phyloP scores from a whole-genome alignment of 2,113 vertebrate genomes.

The Holacanthus passer region DNA sequence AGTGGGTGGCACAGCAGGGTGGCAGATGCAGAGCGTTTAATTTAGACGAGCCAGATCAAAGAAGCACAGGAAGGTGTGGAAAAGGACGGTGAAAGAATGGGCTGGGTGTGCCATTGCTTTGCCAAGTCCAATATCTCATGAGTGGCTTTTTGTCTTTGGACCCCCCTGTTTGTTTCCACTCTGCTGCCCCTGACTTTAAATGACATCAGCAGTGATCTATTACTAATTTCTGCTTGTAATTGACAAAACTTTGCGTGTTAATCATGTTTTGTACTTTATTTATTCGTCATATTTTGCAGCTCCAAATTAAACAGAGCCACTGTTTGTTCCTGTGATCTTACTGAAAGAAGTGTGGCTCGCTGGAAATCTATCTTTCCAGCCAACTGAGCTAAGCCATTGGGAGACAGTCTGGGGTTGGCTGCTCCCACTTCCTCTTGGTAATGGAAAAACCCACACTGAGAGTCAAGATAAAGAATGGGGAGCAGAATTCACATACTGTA shows the following conservation, averaged over 20 bases:
- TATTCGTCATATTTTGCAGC: conserved; percentile 50
- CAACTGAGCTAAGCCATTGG: conserved; percentile 58
- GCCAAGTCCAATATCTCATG: conserved; percentile 20
- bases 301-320: conserved; percentile 54
- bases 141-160: conserved; percentile 13
- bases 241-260: conserved; percentile 22
- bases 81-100: conserved; percentile 39
- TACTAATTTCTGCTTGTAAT: conserved; percentile 21
- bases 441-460: conserved; percentile 63
- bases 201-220: conserved; percentile 16
- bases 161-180: conserved; percentile 9
- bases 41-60: conserved; percentile 68
- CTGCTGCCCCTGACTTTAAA: conserved; percentile 12
- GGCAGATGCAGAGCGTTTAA: conserved; percentile 71
- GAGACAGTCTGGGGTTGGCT: conserved; percentile 61
- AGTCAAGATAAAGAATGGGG: conserved; percentile 65
- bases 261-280: conserved; percentile 39
- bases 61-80: conserved; percentile 62
- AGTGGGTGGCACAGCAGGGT: conserved; percentile 74
- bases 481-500: conserved; percentile 50
- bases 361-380: conserved; percentile 65
- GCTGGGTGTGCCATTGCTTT: conserved; percentile 16
- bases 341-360: conserved; percentile 32
- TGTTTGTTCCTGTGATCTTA: conserved; percentile 49
- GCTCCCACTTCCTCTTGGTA: conserved; percentile 63